Conservation (phyloP, 2,797 vertebrate genomes). For the Lithobates pipiens region DNA sequence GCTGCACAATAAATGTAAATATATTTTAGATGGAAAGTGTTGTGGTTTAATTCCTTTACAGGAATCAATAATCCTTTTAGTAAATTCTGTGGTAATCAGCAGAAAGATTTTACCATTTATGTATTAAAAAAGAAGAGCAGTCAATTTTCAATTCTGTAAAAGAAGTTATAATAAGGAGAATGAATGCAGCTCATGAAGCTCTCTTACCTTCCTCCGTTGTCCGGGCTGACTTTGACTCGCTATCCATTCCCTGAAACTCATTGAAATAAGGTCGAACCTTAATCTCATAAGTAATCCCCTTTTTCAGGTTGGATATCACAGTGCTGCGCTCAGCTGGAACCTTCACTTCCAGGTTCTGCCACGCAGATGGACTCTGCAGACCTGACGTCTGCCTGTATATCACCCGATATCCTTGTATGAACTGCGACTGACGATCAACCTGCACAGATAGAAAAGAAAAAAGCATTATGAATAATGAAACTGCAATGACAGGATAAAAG, state of each 20-base stretch:
- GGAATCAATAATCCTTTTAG: constrained; percentile 32
- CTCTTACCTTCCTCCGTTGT: constrained; percentile 92
- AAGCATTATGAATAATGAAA: not conserved
- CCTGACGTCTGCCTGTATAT: constrained; percentile 93
- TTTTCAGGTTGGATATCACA: constrained; percentile 87
- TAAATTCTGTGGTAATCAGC: constrained; percentile 29
- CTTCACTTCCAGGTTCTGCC: constrained; percentile 94
- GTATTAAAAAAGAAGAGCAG: constrained; percentile 12
- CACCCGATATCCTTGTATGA: constrained; percentile 96
- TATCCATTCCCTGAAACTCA: constrained; percentile 98
- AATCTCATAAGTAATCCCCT: constrained; percentile 94
- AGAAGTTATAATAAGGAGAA: constrained; percentile 23
- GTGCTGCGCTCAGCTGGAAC: constrained; percentile 89
- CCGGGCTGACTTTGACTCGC: constrained; percentile 90
- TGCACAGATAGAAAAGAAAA: constrained; percentile 64
- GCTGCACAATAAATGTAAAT: constrained; percentile 15
- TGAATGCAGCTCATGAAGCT: not conserved
- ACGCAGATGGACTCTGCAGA: constrained; percentile 81
- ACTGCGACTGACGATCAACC: constrained; percentile 97
- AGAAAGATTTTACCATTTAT: constrained; percentile 17
- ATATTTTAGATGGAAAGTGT: not conserved
- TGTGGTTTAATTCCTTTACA: constrained; percentile 1
- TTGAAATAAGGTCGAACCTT: constrained; percentile 98
- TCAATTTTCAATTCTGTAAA: constrained; percentile 43
- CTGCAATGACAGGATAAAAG: not conserved